Conservation (phyloP, 2,797 vertebrate genomes). For the Sandelia bainsii region DNA sequence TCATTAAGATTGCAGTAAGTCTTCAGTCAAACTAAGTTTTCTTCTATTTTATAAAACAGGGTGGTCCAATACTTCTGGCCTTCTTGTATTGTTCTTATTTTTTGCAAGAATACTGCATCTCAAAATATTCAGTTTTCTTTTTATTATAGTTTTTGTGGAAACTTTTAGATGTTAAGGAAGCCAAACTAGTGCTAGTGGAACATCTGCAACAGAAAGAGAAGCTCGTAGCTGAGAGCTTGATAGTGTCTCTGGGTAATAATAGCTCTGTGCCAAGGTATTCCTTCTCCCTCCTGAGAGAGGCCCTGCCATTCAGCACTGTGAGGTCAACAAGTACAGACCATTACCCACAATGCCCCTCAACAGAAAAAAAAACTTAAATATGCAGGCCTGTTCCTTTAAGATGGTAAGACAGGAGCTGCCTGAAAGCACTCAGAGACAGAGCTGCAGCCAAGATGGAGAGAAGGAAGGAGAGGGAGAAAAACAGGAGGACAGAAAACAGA, state of each 20-base stretch:
- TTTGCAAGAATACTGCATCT: constrained; percentile 3
- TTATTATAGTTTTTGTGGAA: constrained; percentile 4
- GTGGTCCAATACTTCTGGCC: background rate
- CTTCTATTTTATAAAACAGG: constrained; percentile 8
- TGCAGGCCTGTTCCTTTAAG: constrained; percentile 85
- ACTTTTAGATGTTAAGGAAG: constrained; percentile 15
- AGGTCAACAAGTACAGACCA: constrained; percentile 86
- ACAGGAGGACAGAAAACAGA: constrained; percentile 42
- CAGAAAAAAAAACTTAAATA: constrained; percentile 68
- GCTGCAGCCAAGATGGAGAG: constrained; percentile 77
- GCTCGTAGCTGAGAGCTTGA: constrained; percentile 66
- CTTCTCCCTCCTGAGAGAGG: constrained; percentile 80
- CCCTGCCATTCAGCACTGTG: constrained; percentile 78
- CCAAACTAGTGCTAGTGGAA: constrained; percentile 25
- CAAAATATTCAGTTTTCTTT: background rate
- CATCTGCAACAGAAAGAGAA: constrained; percentile 59
- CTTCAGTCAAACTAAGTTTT: constrained; percentile 15
- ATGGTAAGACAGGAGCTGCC: constrained; percentile 82
- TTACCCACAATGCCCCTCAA: constrained; percentile 85
- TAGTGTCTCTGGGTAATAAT: constrained; percentile 75
- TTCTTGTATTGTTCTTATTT: constrained; percentile 5
- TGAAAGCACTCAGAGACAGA: constrained; percentile 74
- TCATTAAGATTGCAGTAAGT: constrained; percentile 34
- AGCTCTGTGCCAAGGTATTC: constrained; percentile 80
- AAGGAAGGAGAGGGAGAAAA: constrained; percentile 55